Evolutionary conservation across 2,888 invertebrate species (phyloP).

Genomic region (Dorcus parallelipipedus): DNA sequence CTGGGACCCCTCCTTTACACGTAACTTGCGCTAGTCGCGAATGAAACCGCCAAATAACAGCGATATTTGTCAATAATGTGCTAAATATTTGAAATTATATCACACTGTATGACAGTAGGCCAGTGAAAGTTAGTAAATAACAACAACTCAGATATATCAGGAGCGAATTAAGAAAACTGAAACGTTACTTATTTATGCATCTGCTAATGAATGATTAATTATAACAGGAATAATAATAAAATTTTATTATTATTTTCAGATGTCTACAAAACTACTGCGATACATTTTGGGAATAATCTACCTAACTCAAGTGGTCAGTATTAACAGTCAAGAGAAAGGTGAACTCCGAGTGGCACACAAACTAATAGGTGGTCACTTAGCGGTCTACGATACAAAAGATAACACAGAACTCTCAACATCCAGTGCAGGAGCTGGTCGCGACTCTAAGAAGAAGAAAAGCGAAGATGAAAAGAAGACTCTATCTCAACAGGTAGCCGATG

Average conservation of each 20-base stretch:
- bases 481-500: conserved; percentile 86
- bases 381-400: conserved; percentile 28
- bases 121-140: no score
- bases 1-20: conserved; percentile 10
- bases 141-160: neutral
- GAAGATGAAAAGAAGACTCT: conserved; percentile 81
- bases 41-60: no score
- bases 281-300: conserved; percentile 11
- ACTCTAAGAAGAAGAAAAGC: conserved; percentile 33
- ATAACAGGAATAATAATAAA: no score
- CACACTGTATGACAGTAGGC: no score
- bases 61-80: no score
- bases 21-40: no score
- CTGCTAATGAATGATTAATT: no score
- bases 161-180: no score
- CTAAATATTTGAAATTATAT: no score
- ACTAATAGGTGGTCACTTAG: conserved; percentile 66
- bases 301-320: conserved; percentile 2
- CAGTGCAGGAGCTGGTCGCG: conserved; percentile 66
- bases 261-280: conserved; percentile 13
- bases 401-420: conserved; percentile 53
- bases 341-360: conserved; percentile 54
- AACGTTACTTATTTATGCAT: no score
- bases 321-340: conserved; percentile 1
- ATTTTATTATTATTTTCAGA: conserved; percentile 6